Percentiles rank a stretch among this genome's conserved stretches.
phyloP scores from a whole-genome alignment of 2,113 vertebrate species.

The Chitala chitala region DNA sequence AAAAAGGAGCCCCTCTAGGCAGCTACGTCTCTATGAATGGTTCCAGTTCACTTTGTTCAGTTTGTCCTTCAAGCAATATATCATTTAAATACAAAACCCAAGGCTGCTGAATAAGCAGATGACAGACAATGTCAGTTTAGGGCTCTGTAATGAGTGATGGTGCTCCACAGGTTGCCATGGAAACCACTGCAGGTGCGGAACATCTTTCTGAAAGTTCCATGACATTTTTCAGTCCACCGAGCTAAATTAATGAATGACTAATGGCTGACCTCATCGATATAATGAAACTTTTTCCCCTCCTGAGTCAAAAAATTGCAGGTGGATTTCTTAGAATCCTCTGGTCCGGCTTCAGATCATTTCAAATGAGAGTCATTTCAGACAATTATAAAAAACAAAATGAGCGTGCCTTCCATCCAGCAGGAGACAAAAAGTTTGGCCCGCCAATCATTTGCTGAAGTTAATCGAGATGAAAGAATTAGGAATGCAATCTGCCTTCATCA shows the following conservation, averaged over 20 bases:
- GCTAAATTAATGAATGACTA: slow-evolving; percentile 6
- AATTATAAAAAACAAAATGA: slow-evolving; percentile 6
- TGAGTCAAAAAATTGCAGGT: slow-evolving; percentile 1
- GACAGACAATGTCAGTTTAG: neutral
- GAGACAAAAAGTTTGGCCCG: neutral
- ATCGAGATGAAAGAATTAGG: slow-evolving; percentile 14
- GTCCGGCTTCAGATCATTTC: neutral
- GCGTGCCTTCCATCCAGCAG: neutral
- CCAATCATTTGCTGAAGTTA: slow-evolving; percentile 21
- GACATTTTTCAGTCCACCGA: neutral
- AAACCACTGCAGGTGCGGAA: neutral
- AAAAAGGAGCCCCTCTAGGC: too few species aligned
- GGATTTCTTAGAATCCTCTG: neutral
- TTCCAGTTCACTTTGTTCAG: too few species aligned
- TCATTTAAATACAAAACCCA: too few species aligned
- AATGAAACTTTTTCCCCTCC: neutral
- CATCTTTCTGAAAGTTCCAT: slow-evolving; percentile 8
- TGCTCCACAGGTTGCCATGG: neutral
- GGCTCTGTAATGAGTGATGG: too few species aligned
- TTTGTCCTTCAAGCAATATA: too few species aligned
- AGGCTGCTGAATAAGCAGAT: neutral
- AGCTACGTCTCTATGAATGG: too few species aligned
- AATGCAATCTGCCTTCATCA: neutral
- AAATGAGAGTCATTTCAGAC: neutral
- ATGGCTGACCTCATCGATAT: neutral